Conservation (phyloP, 2,113 vertebrate genomes). For the Strix uralensis region DNA sequence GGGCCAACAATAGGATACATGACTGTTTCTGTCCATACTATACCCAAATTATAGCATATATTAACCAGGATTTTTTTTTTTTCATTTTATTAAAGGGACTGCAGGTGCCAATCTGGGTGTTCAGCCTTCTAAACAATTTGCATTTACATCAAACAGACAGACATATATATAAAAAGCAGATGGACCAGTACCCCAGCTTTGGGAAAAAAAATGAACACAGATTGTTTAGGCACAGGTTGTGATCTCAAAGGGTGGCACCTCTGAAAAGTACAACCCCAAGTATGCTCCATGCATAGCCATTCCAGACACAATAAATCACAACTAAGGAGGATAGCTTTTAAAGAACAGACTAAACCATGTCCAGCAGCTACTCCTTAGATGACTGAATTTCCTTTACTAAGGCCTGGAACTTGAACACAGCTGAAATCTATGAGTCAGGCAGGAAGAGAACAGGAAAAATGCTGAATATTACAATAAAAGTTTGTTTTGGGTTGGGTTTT, state of each 20-base stretch:
- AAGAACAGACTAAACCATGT: neutral
- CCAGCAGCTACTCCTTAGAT: neutral
- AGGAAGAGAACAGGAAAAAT: neutral
- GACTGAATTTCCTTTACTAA: neutral
- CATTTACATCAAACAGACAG: neutral
- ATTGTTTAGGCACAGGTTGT: neutral
- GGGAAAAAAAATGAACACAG: neutral
- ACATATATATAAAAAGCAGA: neutral
- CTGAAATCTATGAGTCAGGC: neutral
- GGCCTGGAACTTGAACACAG: neutral
- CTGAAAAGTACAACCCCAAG: neutral
- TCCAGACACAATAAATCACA: neutral
- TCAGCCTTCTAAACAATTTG: neutral
- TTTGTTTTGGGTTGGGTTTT: neutral
- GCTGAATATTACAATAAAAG: neutral
- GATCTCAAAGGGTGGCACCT: neutral
- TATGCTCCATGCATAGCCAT: neutral
- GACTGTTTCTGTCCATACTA: neutral
- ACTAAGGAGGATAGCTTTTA: neutral
- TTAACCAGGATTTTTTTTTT: neutral
- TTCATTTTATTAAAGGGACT: neutral
- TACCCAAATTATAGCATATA: neutral
- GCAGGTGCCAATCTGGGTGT: neutral
- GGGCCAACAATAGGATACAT: neutral
- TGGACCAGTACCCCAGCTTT: neutral